Base-by-base conservation (phyloP, 2,113 vertebrate genomes). In the Kobus ellipsiprymnus region DNA sequence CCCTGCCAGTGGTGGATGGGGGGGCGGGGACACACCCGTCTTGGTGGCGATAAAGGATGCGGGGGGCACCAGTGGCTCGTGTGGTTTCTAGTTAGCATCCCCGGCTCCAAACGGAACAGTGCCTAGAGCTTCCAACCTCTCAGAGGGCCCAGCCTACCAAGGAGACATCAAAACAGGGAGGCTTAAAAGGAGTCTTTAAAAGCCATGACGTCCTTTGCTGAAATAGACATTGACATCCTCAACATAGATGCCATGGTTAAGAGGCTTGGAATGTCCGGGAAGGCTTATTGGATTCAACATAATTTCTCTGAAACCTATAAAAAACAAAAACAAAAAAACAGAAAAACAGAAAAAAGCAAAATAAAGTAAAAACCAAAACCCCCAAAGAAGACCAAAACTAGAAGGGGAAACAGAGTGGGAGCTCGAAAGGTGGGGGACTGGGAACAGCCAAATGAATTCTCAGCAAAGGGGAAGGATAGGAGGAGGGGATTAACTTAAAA, bases 241-340 rank as follows among this genome's bases (percentile, higher is more conserved):
- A 99, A 99, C 99, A 99, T 99, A 99, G 99, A 99, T 98, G 99
- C 99, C 99, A 98, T 99, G 99, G 98, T 99, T 99, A 99, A 99
- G 99, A 99, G 99, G 99, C 98, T 99, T 99, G 99, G 99, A 99
- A 99, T 99, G 99, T 99, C 99, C 99, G 74, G 99, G 99, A 98
- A 99, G 99, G 99, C 99, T 99, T 99, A 99, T 99, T 99, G 99
- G 99, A 99, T 99, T 99, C 99, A 99, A 99, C 99, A 99, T 99
- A 99, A 99, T 99, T 99, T 99, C 99, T 99, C 99, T 99, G 99
- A 99, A 99, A 99, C 99, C 99, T 99, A 99, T 99, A 99, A 98
- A 99, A 98, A 98, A 91, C 77, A 86, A 98, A 96, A 96, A 85
- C 98, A 98, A 98, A 97, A 98, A 97, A 99, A 98, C 98, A 99